Evolutionary conservation across 2,888 invertebrate species (phyloP).

Genomic region (Chymomyza procnemis): DNA sequence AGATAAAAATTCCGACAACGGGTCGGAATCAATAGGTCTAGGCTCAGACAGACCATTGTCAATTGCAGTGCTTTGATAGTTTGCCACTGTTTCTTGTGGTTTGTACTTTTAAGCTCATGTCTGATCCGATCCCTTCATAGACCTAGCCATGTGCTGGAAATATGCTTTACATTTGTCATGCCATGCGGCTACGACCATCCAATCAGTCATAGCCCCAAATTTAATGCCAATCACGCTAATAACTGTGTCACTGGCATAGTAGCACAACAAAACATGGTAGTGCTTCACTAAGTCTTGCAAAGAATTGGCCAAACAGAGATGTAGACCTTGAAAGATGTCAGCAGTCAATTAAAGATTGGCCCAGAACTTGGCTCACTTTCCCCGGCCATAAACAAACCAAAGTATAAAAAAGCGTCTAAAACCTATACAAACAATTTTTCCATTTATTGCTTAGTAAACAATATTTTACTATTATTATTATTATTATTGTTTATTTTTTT

Average conservation of each 20-base stretch:
- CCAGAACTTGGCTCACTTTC: constrained; percentile 68
- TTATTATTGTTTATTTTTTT: constrained; percentile 16
- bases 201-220: constrained; percentile 38
- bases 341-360: constrained; percentile 58
- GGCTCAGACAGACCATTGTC: constrained; percentile 41
- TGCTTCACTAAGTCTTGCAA: constrained; percentile 58
- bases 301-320: constrained; percentile 44
- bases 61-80: constrained; percentile 49
- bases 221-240: constrained; percentile 69
- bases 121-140: not conserved
- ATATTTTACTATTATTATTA: constrained; percentile 32
- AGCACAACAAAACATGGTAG: constrained; percentile 28
- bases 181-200: constrained; percentile 44
- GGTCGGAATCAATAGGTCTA: constrained; percentile 24
- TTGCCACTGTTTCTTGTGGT: constrained; percentile 52
- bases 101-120: not conserved
- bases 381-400: constrained; percentile 30
- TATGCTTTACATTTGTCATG: constrained; percentile 22
- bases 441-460: constrained; percentile 45
- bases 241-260: constrained; percentile 68
- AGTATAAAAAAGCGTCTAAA: constrained; percentile 15
- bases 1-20: not conserved
- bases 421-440: constrained; percentile 44
- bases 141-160: constrained; percentile 47
- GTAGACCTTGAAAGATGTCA: constrained; percentile 62